Base-by-base conservation (phyloP, 2,888 invertebrate genomes). In the Drosophila sordidula region DNA sequence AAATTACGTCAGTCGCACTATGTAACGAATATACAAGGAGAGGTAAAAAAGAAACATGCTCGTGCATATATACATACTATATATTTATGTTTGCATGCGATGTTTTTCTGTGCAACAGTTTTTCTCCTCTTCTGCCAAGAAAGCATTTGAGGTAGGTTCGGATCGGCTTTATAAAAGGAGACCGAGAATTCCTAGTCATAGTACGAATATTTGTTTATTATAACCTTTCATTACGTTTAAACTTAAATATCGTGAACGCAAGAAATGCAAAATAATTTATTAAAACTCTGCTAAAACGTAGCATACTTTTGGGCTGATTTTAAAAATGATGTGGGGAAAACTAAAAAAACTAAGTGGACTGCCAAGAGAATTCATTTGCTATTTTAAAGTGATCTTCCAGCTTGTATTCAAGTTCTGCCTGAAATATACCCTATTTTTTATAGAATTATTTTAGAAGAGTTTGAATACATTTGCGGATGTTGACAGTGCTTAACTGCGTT, bases 1-100 rank as follows among this genome's bases (percentile, higher is more conserved):
- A 63, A 71, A 61, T 75, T 76, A 69, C 75, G 77, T 75, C 76
- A 71, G 51, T n/a, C 44, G 12, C 29, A n/a, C 56, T n/a, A 39
- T 75, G 61, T 58, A 66, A 46, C 38, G 39, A 59, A 61, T 41
- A 38, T 18, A 65, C 38, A 70, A 41, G 41, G 41, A 54, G 57
- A 45, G 25, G 50, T 29, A 29, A n/a, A 46, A 39, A 54, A 34
- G 14, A 39, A 41, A 34, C 22, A 62, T 49, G 16, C 16, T 26
- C 6, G 18, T 42, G n/a, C 14, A 46, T 22, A 18, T 34, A 36
- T 32, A 32, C 4, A 16, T 22, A n/a, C n/a, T n/a, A 39, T 8
- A 6, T 12, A 22, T 18, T 26, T 39, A 39, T 32, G 4, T n/a
- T 47, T 18, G 14, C 51, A 39, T 49, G 3, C 12, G 1, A 26